phyloP scores from a whole-genome alignment of 2,797 vertebrate genomes.

The Enteromius treurensis region DNA sequence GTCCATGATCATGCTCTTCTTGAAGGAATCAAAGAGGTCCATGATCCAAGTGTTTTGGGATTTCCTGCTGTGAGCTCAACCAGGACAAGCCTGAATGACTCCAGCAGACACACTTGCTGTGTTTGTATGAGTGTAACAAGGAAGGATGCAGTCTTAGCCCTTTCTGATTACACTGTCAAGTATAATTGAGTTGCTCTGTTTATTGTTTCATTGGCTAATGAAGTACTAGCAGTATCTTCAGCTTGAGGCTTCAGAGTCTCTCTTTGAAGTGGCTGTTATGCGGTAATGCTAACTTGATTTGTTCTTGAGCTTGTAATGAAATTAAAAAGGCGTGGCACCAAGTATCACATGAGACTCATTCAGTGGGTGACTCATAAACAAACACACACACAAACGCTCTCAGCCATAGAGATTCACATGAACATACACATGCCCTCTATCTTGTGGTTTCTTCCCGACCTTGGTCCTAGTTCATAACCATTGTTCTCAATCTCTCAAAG shows the following conservation, averaged over 20 bases:
- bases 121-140: constrained; percentile 1
- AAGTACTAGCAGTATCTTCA: constrained; percentile 6
- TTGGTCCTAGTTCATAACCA: constrained; percentile 32
- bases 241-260: background rate
- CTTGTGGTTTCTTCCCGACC: constrained; percentile 45
- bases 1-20: background rate
- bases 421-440: constrained; percentile 17
- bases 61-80: constrained; percentile 29
- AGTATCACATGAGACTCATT: constrained; percentile 56
- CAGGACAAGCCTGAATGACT: constrained; percentile 11
- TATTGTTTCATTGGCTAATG: constrained; percentile 9
- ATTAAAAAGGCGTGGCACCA: constrained; percentile 37
- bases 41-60: constrained; percentile 11
- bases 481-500: constrained; percentile 3
- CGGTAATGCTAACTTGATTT: constrained; percentile 20
- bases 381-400: constrained; percentile 3
- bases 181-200: background rate
- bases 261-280: background rate
- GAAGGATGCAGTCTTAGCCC: background rate
- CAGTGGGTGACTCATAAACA: constrained; percentile 50
- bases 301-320: constrained; percentile 31
- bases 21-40: background rate
- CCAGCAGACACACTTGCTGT: background rate
- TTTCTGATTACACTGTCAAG: background rate
- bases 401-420: constrained; percentile 11